Evolutionary conservation across 1,140 invertebrate species (phyloP).

Genomic region (Lithobius niger): DNA sequence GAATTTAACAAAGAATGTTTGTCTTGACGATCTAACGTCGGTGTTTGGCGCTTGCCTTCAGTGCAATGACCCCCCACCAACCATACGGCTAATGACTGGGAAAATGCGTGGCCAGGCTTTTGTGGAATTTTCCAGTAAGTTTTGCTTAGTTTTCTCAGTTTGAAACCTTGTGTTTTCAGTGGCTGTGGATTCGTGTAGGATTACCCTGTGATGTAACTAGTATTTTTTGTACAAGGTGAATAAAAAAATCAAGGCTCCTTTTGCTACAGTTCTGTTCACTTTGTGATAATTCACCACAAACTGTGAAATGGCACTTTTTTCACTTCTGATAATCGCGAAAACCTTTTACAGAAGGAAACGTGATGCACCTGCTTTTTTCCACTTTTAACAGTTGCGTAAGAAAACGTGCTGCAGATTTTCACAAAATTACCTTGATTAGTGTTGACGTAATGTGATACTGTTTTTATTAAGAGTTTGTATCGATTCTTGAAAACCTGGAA

Average conservation of each 20-base stretch:
- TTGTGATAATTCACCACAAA: background rate
- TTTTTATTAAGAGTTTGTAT: no score
- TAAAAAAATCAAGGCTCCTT: background rate
- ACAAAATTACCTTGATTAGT: no score
- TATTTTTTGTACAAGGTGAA: background rate
- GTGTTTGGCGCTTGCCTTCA: constrained; percentile 30
- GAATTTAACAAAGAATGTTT: constrained; percentile 34
- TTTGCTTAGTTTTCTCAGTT: background rate
- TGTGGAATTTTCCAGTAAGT: constrained; percentile 37
- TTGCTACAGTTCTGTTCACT: background rate
- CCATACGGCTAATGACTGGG: constrained; percentile 33
- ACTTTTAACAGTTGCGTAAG: no score
- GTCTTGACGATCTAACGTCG: constrained; percentile 32
- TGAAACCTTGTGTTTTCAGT: background rate
- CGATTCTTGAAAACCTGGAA: no score
- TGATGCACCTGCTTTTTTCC: no score
- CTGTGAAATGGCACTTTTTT: no score
- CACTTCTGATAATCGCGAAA: no score
- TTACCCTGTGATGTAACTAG: background rate
- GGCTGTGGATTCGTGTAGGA: background rate
- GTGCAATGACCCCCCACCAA: constrained; percentile 19
- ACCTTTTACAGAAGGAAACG: no score
- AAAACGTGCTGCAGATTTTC: no score
- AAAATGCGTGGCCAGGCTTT: constrained; percentile 45
- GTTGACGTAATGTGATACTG: no score